Percentiles rank a stretch among this genome's conserved stretches.
Evolutionary conservation across 2,888 invertebrate genomes (phyloP).

Genomic region (Bimastos eiseni): DNA sequence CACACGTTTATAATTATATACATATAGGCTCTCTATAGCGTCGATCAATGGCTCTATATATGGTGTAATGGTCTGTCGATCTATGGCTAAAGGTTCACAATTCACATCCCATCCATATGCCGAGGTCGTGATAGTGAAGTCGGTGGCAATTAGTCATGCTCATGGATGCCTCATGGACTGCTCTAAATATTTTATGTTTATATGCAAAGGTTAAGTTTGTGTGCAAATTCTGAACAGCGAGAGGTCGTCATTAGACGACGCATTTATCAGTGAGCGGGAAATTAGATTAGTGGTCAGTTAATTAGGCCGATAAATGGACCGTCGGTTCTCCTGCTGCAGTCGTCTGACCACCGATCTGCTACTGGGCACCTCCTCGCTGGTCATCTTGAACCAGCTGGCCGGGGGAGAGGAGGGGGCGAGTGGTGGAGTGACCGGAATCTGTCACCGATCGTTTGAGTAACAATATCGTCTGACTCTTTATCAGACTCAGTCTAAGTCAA

Average conservation of each 20-base stretch:
- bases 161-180: too few species aligned
- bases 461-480: neutral
- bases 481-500: neutral
- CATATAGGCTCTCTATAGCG: too few species aligned
- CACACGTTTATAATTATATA: too few species aligned
- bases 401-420: neutral
- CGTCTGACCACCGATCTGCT: neutral
- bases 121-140: too few species aligned
- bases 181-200: too few species aligned
- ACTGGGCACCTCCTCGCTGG: neutral
- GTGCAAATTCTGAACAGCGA: neutral
- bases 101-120: too few species aligned
- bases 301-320: neutral
- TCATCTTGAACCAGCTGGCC: neutral
- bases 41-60: too few species aligned
- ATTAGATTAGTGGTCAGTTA: constrained; percentile 24
- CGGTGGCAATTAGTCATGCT: too few species aligned
- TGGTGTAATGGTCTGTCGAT: too few species aligned
- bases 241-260: neutral
- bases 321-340: neutral
- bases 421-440: neutral
- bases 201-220: neutral
- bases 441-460: neutral
- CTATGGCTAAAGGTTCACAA: too few species aligned
- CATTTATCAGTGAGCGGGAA: neutral